These are phyloP conservation scores for Drosophila bocki DNA, from an alignment of 1,140 invertebrate species.

Conservation along the genomic window DNA sequence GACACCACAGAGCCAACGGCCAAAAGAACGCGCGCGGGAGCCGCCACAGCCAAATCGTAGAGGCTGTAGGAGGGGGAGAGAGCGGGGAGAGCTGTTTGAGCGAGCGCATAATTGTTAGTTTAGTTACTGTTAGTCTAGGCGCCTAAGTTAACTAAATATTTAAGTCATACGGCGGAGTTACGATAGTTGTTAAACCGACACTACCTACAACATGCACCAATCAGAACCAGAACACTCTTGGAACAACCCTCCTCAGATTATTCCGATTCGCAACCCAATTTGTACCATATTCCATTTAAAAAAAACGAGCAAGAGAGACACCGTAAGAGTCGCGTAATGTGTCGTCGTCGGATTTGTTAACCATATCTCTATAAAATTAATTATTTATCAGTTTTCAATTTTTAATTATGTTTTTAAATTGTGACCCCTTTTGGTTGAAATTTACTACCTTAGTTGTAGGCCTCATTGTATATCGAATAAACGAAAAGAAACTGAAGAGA, in stretches of 20 bases:
- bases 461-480: conserved; percentile 65
- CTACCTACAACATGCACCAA: conserved; percentile 55
- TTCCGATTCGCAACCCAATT: conserved; percentile 14
- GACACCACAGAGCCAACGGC: conserved; percentile 72
- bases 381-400: conserved; percentile 54
- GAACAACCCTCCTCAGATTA: conserved; percentile 25
- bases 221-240: conserved; percentile 25
- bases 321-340: conserved; percentile 29
- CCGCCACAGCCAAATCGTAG: conserved; percentile 66
- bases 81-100: not conserved
- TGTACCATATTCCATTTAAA: conserved; percentile 52
- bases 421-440: conserved; percentile 37
- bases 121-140: conserved; percentile 68
- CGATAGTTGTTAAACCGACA: conserved; percentile 66
- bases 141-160: conserved; percentile 81
- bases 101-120: conserved; percentile 71
- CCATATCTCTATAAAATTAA: conserved; percentile 52
- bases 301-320: conserved; percentile 45
- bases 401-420: conserved; percentile 47
- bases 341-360: conserved; percentile 63
- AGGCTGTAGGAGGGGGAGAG: not conserved
- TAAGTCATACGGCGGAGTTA: conserved; percentile 62
- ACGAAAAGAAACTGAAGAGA: conserved; percentile 28
- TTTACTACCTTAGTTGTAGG: conserved; percentile 55
- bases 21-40: conserved; percentile 70